phyloP scores from a whole-genome alignment of 2,113 vertebrate species.

The Petroica traversi region DNA sequence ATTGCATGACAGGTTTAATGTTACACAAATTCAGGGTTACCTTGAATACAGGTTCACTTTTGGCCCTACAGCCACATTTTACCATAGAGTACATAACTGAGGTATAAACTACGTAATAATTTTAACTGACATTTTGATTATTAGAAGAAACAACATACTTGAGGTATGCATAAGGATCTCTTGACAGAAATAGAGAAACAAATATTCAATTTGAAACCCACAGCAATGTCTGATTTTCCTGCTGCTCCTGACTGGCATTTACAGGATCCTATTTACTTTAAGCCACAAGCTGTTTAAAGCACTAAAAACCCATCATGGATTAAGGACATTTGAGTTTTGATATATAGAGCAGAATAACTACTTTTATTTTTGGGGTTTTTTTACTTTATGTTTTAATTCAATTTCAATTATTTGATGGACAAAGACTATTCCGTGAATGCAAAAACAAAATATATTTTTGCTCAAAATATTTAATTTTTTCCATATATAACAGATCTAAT shows the following conservation, averaged over 20 bases:
- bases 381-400: background rate
- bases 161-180: background rate
- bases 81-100: background rate
- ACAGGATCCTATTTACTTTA: background rate
- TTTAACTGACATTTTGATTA: background rate
- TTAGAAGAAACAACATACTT: background rate
- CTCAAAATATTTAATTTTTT: background rate
- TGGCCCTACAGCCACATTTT: background rate
- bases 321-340: background rate
- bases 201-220: background rate
- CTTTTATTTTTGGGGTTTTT: background rate
- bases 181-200: background rate
- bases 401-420: rapidly evolving
- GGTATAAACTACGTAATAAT: background rate
- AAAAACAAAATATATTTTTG: background rate
- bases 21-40: background rate
- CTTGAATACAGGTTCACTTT: background rate
- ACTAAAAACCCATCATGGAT: background rate
- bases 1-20: background rate
- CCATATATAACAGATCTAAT: background rate
- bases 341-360: background rate
- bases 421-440: background rate
- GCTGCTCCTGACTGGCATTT: rapidly evolving
- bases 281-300: background rate
- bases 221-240: rapidly evolving